Evolutionary conservation across 53 echinoderm and acorn worm genomes (phyloP).

Genomic region (Echinometra lucunter): DNA sequence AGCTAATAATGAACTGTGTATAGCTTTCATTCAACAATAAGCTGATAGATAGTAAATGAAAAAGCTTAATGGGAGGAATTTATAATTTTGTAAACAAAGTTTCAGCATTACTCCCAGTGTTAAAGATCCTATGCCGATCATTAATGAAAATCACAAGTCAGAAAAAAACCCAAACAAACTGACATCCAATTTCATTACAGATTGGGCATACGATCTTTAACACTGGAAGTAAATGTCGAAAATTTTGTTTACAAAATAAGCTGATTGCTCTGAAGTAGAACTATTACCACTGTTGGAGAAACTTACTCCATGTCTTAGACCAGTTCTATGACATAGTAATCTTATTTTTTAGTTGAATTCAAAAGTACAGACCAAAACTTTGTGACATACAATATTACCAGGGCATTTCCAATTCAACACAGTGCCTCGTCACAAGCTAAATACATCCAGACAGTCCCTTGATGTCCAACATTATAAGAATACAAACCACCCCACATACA

Average conservation of each 20-base stretch:
- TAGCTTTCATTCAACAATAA: background rate
- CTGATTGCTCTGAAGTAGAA: background rate
- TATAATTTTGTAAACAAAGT: too few relatives aligned
- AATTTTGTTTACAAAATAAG: too few relatives aligned
- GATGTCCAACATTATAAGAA: background rate
- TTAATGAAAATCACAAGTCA: too few relatives aligned
- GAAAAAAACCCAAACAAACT: too few relatives aligned
- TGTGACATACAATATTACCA: background rate
- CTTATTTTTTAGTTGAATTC: background rate
- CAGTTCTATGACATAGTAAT: background rate
- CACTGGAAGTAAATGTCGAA: too few relatives aligned
- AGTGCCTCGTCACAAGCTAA: background rate
- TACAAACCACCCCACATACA: background rate
- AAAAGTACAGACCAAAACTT: too few relatives aligned
- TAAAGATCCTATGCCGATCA: too few relatives aligned
- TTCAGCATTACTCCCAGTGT: too few relatives aligned
- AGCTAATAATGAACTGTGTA: background rate
- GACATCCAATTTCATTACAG: too few relatives aligned
- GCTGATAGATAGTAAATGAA: too few relatives aligned
- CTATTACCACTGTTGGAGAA: background rate
- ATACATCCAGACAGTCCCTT: background rate
- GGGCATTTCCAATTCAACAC: background rate
- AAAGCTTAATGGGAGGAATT: too few relatives aligned
- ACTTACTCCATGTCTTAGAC: background rate
- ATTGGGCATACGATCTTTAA: too few relatives aligned